Percentiles rank a stretch among this genome's conserved stretches.
Conservation (phyloP, 2,888 invertebrate species). For the Agonopterix subpropinquella region DNA sequence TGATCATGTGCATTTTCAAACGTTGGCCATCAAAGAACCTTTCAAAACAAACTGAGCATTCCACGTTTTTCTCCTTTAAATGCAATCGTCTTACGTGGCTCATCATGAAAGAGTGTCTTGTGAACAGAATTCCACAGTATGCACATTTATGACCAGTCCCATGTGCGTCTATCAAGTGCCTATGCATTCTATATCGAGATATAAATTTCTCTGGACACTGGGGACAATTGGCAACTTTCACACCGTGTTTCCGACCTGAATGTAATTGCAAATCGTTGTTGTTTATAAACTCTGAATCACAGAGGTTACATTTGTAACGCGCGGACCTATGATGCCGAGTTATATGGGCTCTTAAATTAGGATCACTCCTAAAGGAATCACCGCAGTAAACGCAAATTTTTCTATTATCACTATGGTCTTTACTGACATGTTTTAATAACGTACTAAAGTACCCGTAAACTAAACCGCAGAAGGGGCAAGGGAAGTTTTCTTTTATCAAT, state of each 20-base stretch:
- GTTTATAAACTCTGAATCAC: constrained; percentile 31
- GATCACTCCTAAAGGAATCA: constrained; percentile 40
- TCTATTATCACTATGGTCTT: constrained; percentile 42
- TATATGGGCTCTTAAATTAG: constrained; percentile 46
- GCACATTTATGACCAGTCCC: constrained; percentile 45
- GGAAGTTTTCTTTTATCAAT: constrained; percentile 40
- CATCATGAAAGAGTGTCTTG: constrained; percentile 46
- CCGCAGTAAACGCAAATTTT: constrained; percentile 52
- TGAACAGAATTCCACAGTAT: constrained; percentile 45
- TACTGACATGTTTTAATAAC: constrained; percentile 43
- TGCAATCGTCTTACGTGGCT: constrained; percentile 50
- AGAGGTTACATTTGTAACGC: constrained; percentile 34
- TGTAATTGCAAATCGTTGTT: constrained; percentile 36
- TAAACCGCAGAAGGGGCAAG: constrained; percentile 44
- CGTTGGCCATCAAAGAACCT: constrained; percentile 45
- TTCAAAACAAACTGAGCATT: constrained; percentile 45
- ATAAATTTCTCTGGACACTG: constrained; percentile 48
- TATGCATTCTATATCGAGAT: constrained; percentile 40
- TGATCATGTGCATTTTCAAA: constrained; percentile 59
- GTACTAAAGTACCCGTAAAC: constrained; percentile 42
- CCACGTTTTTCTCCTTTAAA: constrained; percentile 52
- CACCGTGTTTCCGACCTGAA: constrained; percentile 40
- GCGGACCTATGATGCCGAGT: constrained; percentile 33
- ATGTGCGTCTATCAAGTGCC: constrained; percentile 42
- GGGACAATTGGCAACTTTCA: constrained; percentile 36